Percentiles rank a stretch among this genome's conserved stretches.
These are phyloP conservation scores for Melipona quadrifasciata DNA, from an alignment of 1,140 invertebrate genomes.

Conservation along the genomic window DNA sequence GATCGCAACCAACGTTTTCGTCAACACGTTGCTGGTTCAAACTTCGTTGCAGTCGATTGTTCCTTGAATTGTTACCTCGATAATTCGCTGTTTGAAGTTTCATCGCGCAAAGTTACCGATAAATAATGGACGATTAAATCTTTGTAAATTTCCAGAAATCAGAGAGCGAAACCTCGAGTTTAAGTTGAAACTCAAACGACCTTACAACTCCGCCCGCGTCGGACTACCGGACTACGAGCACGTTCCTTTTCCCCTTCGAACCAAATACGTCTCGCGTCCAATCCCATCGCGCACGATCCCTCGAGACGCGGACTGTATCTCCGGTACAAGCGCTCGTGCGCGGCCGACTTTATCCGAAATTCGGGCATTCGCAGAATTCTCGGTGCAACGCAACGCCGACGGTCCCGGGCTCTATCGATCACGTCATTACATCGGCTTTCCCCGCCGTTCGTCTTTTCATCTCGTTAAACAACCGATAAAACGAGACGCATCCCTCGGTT, in stretches of 20 bases:
- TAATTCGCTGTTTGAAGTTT: no score
- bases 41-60: no score
- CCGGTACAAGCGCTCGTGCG: no score
- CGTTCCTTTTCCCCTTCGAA: slow-evolving; percentile 31
- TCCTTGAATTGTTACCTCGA: no score
- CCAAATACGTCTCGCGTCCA: slow-evolving; percentile 44
- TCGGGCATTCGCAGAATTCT: slow-evolving; percentile 10
- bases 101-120: no score
- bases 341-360: slow-evolving; percentile 37
- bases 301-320: slow-evolving; percentile 51
- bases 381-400: slow-evolving; percentile 1
- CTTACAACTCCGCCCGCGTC: slow-evolving; percentile 23
- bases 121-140: no score
- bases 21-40: no score
- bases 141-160: no score
- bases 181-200: slow-evolving; percentile 1
- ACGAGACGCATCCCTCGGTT: not conserved
- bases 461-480: not conserved
- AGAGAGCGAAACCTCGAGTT: slow-evolving; percentile 4
- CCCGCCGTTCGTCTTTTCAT: not conserved
- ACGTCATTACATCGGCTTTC: slow-evolving; percentile 15
- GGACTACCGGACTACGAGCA: not conserved
- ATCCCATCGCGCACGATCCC: slow-evolving; percentile 55
- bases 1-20: not conserved
- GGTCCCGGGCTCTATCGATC: not conserved